Base-by-base conservation (phyloP, 2,888 invertebrate genomes). In the Drosophila pegasa region DNA sequence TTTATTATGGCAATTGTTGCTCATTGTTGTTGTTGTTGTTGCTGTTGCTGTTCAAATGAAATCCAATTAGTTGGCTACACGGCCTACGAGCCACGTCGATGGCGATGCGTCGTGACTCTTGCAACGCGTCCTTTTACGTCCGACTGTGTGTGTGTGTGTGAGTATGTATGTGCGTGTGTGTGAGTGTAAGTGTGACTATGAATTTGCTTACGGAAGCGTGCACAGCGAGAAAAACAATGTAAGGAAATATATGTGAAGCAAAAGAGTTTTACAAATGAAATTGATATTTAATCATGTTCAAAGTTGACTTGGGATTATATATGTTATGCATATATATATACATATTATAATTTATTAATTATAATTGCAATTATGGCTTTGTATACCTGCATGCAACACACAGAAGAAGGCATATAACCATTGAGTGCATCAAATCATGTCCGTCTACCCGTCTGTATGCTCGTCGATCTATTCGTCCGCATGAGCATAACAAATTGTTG, bases 1-100 rank as follows among this genome's bases (percentile, higher is more conserved):
- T 78, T 83, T 80, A 76, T 80, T 86, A 75, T 75, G 72, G 77
- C 80, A 71, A 79, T 74, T 79, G 65, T 74, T 80, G 64, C 64
- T 33, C 47, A 60, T 57, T 75, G 71, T 48, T 75, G 69, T 60
- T 80, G 64, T 63, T 75, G 60, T 20, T 52, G 73, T 48, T 76
- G 66, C 67, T 76, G 80, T 67, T 71, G 67, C 72, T 76, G 80
- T 68, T 71, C 80, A 87, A 87, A 88, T 81, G 76, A 88, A 88
- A 89, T 89, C 87, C 89, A 88, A 88, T 88, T 88, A 88, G 87
- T 67, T 66, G 70, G 52, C 75, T 72, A 86, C 86, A 88, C 72
- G 88, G 88, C 87, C 83, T 81, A 84, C 72, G 66, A 66, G 54
- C 71, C 43, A 71, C 71, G 35, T 51, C 74, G 65, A 62, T 64